Conservation (phyloP, 2,888 invertebrate species). For the Masnerella sp. region DNA sequence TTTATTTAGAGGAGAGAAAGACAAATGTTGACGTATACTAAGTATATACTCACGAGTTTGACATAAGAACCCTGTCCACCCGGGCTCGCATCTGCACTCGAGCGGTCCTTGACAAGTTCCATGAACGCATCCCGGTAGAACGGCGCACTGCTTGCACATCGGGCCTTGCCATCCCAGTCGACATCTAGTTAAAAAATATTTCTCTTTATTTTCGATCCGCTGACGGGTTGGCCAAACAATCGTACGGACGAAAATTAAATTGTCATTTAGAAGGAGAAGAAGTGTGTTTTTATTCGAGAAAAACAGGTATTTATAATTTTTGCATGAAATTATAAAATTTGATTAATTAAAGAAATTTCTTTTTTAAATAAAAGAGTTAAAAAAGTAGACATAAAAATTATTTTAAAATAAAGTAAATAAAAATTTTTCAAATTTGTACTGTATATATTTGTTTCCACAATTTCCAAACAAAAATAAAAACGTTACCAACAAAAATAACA, state of each 20-base stretch:
- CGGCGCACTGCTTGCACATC: constrained; percentile 89
- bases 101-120: constrained; percentile 93
- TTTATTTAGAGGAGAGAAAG: constrained; percentile 54
- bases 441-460: too few species aligned
- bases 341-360: too few species aligned
- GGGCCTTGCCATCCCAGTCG: constrained; percentile 94
- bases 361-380: too few species aligned
- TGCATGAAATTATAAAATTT: too few species aligned
- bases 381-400: too few species aligned
- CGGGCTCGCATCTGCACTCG: constrained; percentile 93
- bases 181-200: constrained; percentile 80
- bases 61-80: constrained; percentile 93
- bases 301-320: too few species aligned
- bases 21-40: constrained; percentile 56
- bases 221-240: constrained; percentile 7
- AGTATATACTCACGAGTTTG: constrained; percentile 86
- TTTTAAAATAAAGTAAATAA: too few species aligned
- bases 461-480: too few species aligned
- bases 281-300: too few species aligned
- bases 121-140: constrained; percentile 93
- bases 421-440: too few species aligned
- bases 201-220: constrained; percentile 35
- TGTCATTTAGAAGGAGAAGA: constrained; percentile 20
- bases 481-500: too few species aligned
- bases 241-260: constrained; percentile 20